These are phyloP conservation scores for Falco peregrinus DNA, from an alignment of 2,797 vertebrate species.

Conservation along the genomic window DNA sequence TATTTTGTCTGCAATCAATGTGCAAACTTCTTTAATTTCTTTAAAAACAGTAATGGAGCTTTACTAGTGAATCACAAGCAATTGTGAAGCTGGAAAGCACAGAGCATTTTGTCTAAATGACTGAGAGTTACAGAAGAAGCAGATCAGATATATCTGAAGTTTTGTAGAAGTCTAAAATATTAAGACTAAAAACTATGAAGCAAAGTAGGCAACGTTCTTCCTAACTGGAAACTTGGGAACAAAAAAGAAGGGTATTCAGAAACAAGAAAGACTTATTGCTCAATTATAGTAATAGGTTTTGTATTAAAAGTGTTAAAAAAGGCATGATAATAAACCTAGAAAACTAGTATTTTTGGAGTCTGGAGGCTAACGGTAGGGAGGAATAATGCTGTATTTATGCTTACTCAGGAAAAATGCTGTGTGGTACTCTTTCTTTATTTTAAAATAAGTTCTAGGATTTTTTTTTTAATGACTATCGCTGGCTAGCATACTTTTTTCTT, in stretches of 20 bases:
- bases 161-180: not conserved
- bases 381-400: not conserved
- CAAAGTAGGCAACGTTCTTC: not conserved
- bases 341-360: not conserved
- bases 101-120: not conserved
- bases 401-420: not conserved
- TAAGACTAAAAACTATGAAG: not conserved
- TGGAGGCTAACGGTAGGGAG: not conserved
- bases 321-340: not conserved
- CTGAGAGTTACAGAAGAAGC: not conserved
- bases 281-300: rapidly evolving
- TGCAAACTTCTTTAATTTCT: not conserved
- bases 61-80: rapidly evolving
- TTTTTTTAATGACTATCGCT: rapidly evolving
- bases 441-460: not conserved
- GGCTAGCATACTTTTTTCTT: not conserved
- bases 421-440: not conserved
- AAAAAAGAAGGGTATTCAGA: not conserved
- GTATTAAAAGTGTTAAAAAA: not conserved
- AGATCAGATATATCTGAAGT: not conserved
- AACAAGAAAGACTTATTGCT: not conserved
- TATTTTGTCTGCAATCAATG: not conserved
- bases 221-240: not conserved
- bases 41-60: not conserved
- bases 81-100: not conserved